These are phyloP conservation scores for Pithys albifrons DNA, from an alignment of 2,113 vertebrate genomes.

Conservation along the genomic window DNA sequence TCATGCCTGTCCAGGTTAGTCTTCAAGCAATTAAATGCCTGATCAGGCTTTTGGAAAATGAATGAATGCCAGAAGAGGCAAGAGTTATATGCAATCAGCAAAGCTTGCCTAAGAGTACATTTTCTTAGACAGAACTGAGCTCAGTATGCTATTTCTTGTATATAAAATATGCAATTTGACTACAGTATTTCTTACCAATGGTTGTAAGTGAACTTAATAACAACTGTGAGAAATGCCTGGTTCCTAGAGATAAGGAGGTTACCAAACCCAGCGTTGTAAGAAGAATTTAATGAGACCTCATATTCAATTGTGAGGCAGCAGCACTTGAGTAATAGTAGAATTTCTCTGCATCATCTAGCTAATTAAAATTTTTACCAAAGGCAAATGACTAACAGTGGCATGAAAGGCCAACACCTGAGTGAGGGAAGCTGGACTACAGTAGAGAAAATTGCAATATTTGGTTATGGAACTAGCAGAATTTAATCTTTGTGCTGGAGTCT, in stretches of 20 bases:
- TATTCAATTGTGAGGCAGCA: neutral
- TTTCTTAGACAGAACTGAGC: neutral
- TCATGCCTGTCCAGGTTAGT: neutral
- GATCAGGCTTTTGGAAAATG: neutral
- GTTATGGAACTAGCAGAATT: neutral
- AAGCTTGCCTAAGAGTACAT: neutral
- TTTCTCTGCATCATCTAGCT: neutral
- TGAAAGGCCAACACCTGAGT: neutral
- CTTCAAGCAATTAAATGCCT: neutral
- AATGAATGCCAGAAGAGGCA: neutral
- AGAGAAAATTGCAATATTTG: neutral
- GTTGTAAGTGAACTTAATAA: neutral
- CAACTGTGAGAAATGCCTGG: neutral
- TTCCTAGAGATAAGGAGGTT: slow-evolving; percentile 31
- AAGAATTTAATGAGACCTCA: slow-evolving; percentile 11
- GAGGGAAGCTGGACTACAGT: neutral
- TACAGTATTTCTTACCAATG: neutral
- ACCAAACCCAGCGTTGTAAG: neutral
- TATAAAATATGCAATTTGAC: neutral
- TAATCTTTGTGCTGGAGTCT: neutral
- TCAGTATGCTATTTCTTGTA: neutral
- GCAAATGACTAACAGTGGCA: neutral
- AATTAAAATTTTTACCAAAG: slow-evolving; percentile 30
- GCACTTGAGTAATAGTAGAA: neutral
- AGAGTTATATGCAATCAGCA: neutral